Evolutionary conservation across 2,797 vertebrate genomes (phyloP), one percentile per base, ranked within the genome.

Genomic region (Acestrorhynchus altus): DNA sequence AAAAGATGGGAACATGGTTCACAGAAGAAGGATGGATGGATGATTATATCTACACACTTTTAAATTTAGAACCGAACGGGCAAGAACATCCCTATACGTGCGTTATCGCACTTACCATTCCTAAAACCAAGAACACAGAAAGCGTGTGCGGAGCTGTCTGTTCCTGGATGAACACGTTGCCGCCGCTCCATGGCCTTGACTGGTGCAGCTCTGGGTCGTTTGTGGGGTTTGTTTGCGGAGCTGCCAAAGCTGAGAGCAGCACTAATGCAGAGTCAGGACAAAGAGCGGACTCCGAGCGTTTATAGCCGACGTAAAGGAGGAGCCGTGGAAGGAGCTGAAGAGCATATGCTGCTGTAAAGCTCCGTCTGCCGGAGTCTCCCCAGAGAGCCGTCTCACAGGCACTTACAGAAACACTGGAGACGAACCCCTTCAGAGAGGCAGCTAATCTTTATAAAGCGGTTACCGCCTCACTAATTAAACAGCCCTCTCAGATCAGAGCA

Each of bases 291-390:
- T 31, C 12, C 7, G 26, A 35, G 89, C 90, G 84, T 90, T 92
- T 92, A 88, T 84, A 88, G 82, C 84, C 85, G 87, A 86, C 52
- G 84, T 89, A 89, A 91, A 91, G 69, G 59, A 65, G 71, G 52
- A 89, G 86, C 83, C 86, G 84, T 89, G 90, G 90, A 86, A 81
- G 87, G 86, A 79, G 81, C 80, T 83, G 83, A 84, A 75, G 89
- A 92, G 88, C 92, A 94, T 93, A 91, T 93, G 92, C 90, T 90
- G 81, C 89, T 77, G 91, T 81, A 94, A 94, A 92, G 89, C 82
- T 76, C 90, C 90, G 88, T 93, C 91, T 94, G 92, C 87, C 76
- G 79, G 76, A 57, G 61, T 83, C 74, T 90, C 91, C 90, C 90
- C 40, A 80, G 90, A 91, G 92, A 86, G 85, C 87, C 26, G 68